phyloP scores from a whole-genome alignment of 2,797 vertebrate genomes.

The Brachyalestes nurse region DNA sequence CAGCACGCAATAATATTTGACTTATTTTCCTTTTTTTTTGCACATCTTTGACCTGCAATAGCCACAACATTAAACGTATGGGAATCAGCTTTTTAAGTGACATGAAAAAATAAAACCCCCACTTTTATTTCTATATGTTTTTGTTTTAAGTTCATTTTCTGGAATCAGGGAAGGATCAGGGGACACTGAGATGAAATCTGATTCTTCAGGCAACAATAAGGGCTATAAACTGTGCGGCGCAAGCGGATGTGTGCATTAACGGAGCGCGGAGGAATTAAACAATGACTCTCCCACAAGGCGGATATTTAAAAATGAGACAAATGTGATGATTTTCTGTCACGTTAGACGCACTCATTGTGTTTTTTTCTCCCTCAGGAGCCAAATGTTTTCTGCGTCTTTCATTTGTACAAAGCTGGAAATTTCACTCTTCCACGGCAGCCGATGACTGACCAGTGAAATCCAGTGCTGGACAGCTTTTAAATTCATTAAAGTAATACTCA shows the following conservation, averaged over 20 bases:
- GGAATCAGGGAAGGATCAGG: background rate
- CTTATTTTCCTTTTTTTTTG: background rate
- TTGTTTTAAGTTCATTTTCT: background rate
- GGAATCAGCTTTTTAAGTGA: background rate
- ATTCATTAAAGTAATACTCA: background rate
- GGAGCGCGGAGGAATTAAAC: background rate
- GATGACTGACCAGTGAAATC: background rate
- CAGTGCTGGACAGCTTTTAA: background rate
- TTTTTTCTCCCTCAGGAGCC: background rate
- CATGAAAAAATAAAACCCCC: background rate
- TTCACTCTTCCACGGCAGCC: background rate
- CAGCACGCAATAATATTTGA: slow-evolving; percentile 23
- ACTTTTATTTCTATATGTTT: background rate
- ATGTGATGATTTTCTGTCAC: slow-evolving; percentile 5
- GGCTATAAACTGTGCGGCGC: background rate
- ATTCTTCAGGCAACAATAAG: background rate
- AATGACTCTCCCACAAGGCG: background rate
- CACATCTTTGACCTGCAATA: slow-evolving; percentile 16
- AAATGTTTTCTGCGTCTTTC: background rate
- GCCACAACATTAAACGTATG: slow-evolving; percentile 4
- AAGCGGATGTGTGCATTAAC: background rate
- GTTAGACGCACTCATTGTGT: background rate
- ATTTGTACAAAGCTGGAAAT: background rate
- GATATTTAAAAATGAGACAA: slow-evolving; percentile 9
- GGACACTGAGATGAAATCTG: background rate